phyloP scores from a whole-genome alignment of 64 coral and sea anemone species.

The Orbicella faveolata region DNA sequence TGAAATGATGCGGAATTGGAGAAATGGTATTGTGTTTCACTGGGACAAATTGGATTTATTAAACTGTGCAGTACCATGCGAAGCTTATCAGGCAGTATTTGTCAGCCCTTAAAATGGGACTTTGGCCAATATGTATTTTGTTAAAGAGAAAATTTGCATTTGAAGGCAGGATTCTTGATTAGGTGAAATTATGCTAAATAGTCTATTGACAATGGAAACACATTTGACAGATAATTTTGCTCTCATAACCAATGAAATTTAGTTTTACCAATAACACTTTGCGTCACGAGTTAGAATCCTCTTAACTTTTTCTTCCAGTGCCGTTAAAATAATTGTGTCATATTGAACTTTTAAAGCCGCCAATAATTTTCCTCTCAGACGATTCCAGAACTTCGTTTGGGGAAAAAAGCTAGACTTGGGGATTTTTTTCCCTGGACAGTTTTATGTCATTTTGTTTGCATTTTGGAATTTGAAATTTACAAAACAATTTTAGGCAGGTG shows the following conservation, averaged over 20 bases:
- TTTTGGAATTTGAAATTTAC: slow-evolving; percentile 21
- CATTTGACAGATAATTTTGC: slow-evolving; percentile 12
- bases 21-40: neutral
- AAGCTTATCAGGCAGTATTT: neutral
- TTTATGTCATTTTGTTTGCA: neutral
- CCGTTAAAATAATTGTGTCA: neutral
- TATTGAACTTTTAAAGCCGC: neutral
- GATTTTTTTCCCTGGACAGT: neutral
- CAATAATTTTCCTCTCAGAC: neutral
- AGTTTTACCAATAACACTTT: neutral
- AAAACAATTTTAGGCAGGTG: slow-evolving; percentile 30
- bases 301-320: neutral
- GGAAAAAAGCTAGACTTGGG: too few relatives aligned
- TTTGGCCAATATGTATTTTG: slow-evolving; percentile 10
- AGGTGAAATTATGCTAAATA: slow-evolving; percentile 3
- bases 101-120: neutral
- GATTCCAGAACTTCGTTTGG: neutral
- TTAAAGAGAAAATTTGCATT: slow-evolving; percentile 21
- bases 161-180: neutral
- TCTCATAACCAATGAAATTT: slow-evolving; percentile 13
- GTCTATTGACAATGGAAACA: slow-evolving; percentile 4
- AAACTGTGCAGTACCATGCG: neutral
- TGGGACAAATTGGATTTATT: neutral
- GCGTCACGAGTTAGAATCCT: neutral
- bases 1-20: neutral